Conservation (phyloP, 2,113 vertebrate genomes). For the Onychostruthus taczanowskii region DNA sequence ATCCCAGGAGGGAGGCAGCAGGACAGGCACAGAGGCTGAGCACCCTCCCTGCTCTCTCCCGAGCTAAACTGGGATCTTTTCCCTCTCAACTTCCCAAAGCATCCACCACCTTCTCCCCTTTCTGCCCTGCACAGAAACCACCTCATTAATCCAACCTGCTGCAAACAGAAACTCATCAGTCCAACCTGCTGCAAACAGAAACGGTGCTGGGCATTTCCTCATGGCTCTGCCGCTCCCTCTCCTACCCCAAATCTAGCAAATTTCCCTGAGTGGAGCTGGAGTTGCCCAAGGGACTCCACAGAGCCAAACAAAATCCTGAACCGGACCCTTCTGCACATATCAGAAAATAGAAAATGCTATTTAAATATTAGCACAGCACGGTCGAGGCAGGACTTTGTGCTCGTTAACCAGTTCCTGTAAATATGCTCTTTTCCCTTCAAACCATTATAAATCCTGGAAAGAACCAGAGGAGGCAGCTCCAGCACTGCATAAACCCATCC, state of each 20-base stretch:
- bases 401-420: background rate
- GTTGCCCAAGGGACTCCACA: background rate
- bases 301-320: background rate
- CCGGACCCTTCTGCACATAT: background rate
- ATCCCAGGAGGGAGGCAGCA: background rate
- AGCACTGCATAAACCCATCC: background rate
- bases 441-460: background rate
- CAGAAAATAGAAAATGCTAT: background rate
- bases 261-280: background rate
- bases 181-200: background rate
- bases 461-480: background rate
- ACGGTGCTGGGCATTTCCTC: rapidly evolving
- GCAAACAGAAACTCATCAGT: background rate
- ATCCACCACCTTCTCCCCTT: background rate
- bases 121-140: background rate
- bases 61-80: background rate
- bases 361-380: background rate
- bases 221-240: rapidly evolving
- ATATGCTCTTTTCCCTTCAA: background rate
- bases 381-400: background rate
- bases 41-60: background rate
- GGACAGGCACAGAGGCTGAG: background rate
- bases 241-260: background rate
- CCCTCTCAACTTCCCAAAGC: background rate
- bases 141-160: background rate